phyloP scores from a whole-genome alignment of 2,113 vertebrate species.

The Myrmophylax atrothorax region DNA sequence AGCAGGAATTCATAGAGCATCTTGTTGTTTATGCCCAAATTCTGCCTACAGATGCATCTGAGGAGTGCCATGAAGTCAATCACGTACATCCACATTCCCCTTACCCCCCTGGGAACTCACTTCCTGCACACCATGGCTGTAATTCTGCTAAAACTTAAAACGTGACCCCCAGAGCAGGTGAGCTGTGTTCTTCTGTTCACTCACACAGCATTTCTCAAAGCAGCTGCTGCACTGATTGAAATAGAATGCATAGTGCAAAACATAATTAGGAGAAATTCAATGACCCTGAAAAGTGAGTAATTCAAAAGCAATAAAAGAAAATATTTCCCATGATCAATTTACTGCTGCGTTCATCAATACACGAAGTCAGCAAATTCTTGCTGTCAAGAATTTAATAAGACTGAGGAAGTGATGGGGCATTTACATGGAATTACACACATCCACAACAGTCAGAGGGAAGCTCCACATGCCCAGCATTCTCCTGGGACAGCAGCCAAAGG shows the following conservation, averaged over 20 bases:
- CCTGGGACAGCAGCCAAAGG: not conserved
- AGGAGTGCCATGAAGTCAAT: not conserved
- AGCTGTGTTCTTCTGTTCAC: not conserved
- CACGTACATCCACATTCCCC: not conserved
- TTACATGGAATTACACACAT: not conserved
- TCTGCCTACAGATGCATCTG: not conserved
- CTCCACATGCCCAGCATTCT: not conserved
- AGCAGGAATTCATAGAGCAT: not conserved
- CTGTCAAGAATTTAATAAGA: not conserved
- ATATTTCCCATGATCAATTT: not conserved
- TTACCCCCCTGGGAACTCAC: not conserved
- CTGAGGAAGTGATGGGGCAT: not conserved
- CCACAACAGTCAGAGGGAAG: not conserved
- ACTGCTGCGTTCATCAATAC: not conserved
- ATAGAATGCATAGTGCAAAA: not conserved
- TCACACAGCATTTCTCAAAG: not conserved
- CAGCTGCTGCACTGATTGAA: not conserved
- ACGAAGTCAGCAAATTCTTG: not conserved
- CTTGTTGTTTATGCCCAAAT: not conserved
- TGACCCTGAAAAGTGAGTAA: not conserved
- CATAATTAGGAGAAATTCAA: not conserved
- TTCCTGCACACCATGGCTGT: not conserved
- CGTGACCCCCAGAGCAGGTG: not conserved
- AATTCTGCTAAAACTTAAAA: not conserved
- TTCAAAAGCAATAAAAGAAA: constrained; percentile 11